Evolutionary conservation across 92 coral and sea anemone genomes (phyloP), one percentile per base, ranked within the genome.

Genomic region (Meandrina meandrites): DNA sequence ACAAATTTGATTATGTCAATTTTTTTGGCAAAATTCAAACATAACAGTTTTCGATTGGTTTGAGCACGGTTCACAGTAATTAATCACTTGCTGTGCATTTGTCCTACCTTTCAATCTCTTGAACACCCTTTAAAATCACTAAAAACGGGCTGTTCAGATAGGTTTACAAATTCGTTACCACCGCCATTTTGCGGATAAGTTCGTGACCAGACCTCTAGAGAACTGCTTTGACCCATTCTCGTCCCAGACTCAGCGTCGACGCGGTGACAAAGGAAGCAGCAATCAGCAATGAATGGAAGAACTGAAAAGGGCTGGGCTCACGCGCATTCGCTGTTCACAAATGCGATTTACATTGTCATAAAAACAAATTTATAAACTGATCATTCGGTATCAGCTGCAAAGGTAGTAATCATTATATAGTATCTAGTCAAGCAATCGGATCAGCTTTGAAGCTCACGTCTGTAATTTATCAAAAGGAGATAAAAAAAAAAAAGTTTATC

Each of bases 151-250:
- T 79, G 1, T 79, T 79, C 51, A 58, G 24, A 37, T 45, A 36
- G 28, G 19, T 79, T 32, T 17, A 40, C 50, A 73, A 35, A 15
- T 81, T 81, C n/a, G 85, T 67, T 42, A 76, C 16, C 22, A 81
- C 58, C 85, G 85, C 85, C 85, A 81, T 64, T 66, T 81, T 64
- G 84, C 8, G 8, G 32, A 15, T 3, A 7, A 16, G 67, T 47
- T 42, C 35, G 40, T 28, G 27, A 37, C 85, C 85, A 81, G 75
- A 37, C 35, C 17, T 36, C 50, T 12, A 0, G 53, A 48, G 53
- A 9, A 48, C 45, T 48, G 9, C 53, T 45, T 4, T 8, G 48
- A 0, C 72, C 31, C 30, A 24, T 0, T 68, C 60, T 17, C 22
- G 45, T 40, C 45, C 45, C 45, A 40, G 6, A 40, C 36, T 31